These are phyloP conservation scores for Teleiodes luculella DNA, from an alignment of 2,888 invertebrate species.

Conservation along the genomic window DNA sequence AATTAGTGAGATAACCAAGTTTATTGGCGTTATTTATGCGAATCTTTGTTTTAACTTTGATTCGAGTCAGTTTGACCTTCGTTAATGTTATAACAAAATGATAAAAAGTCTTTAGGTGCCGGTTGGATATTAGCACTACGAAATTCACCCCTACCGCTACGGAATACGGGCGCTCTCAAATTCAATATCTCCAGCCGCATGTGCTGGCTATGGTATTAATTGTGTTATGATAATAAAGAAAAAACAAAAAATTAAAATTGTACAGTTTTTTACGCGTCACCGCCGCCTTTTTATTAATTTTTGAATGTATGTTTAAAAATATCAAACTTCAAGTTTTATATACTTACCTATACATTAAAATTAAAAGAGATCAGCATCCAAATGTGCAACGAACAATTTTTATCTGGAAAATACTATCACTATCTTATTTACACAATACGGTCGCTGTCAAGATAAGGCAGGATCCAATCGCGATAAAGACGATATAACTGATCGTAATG, in stretches of 20 bases:
- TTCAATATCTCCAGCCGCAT: no score
- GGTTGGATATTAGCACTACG: no score
- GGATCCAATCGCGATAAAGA: constrained; percentile 60
- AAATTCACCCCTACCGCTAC: no score
- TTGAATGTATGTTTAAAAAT: no score
- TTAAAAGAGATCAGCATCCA: background rate
- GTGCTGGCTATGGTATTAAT: no score
- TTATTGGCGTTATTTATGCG: background rate
- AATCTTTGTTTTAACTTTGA: constrained; percentile 1
- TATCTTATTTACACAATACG: constrained; percentile 47
- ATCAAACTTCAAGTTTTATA: no score
- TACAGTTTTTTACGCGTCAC: no score
- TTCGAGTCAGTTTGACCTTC: background rate
- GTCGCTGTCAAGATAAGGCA: constrained; percentile 51
- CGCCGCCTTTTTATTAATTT: background rate
- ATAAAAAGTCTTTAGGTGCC: no score
- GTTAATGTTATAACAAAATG: background rate
- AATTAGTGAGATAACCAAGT: constrained; percentile 4
- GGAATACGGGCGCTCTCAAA: no score
- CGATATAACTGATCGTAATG: constrained; percentile 45
- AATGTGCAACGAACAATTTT: constrained; percentile 34
- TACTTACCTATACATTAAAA: no score
- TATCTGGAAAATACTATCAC: constrained; percentile 26
- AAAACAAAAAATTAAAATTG: no score
- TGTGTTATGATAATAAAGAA: no score